Evolutionary conservation across 53 echinoderm and acorn worm species (phyloP).

Genomic region (Luidia sarsii): DNA sequence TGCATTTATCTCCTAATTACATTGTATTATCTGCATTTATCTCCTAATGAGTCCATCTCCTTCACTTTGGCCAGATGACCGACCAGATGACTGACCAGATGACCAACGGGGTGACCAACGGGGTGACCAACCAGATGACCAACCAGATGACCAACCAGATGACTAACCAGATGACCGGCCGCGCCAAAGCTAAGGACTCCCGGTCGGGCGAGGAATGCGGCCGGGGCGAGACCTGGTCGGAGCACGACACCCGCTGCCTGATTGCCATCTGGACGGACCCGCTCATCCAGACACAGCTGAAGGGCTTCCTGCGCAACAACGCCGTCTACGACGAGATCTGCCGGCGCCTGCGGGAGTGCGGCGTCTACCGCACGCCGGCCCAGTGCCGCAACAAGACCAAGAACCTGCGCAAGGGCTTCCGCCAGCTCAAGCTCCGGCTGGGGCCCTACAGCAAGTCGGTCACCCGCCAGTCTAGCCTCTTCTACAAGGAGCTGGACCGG

Average conservation of each 20-base stretch:
- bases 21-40: too few species aligned
- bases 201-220: slow-evolving; percentile 7
- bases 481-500: slow-evolving; percentile 30
- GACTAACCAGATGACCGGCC: too few species aligned
- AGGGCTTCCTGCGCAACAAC: slow-evolving; percentile 33
- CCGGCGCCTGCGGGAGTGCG: background rate
- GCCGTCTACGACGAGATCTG: slow-evolving; percentile 43
- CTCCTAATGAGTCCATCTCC: too few species aligned
- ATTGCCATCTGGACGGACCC: slow-evolving; percentile 29
- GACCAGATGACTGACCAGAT: too few species aligned
- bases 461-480: slow-evolving; percentile 27
- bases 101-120: too few species aligned
- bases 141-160: too few species aligned
- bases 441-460: slow-evolving; percentile 22
- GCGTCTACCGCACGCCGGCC: slow-evolving; percentile 23
- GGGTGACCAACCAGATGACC: too few species aligned
- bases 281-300: slow-evolving; percentile 22
- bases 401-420: slow-evolving; percentile 37
- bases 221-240: slow-evolving; percentile 27
- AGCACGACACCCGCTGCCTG: slow-evolving; percentile 21
- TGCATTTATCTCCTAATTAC: too few species aligned
- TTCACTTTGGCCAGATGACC: too few species aligned
- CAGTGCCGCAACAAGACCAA: slow-evolving; percentile 49
- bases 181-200: too few species aligned
- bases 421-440: slow-evolving; percentile 22